Evolutionary conservation across 2,797 vertebrate genomes (phyloP), one percentile per base, ranked within the genome.

Genomic region (Cirrhinus molitorella): DNA sequence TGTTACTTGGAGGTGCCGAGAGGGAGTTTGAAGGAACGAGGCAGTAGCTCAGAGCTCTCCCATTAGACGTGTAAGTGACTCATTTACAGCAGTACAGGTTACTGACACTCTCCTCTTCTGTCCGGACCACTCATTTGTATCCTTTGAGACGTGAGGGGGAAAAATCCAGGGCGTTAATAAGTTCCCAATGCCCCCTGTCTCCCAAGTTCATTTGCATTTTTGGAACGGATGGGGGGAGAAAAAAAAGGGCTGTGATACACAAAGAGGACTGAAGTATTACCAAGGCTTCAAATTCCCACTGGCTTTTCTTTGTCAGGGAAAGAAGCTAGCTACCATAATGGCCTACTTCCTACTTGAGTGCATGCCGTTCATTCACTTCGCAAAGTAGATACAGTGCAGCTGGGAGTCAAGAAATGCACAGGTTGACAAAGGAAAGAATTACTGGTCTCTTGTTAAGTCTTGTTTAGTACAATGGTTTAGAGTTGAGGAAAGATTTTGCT

Each of bases 51-150:
- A 45, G 76, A 83, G 86, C 82, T 61, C 66, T 88, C 90, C 88
- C 90, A 74, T 89, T 75, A 91, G 80, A 85, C 61, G 79, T 87
- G 53, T 89, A 89, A 90, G 68, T 49, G 80, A 91, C 87, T 87
- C 85, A 86, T 83, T 85, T 88, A 88, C 49, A 61, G 47, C 82
- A 81, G 79, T 80, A 90, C 72, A 89, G 87, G 81, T 91, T 90
- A 91, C 61, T 0, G 9, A 68, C 80, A 88, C 63, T 81, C 72
- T 91, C 71, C 86, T 81, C 70, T 79, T 86, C 84, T 81, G 84
- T 87, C 85, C 83, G 37, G 79, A 74, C 70, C 74, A 84, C 85
- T 85, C 14, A 37, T 85, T 83, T 79, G 87, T 86, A 89, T 73
- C 80, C 68, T 91, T 4, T 3, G 79, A 86, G 63, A 74, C 70